Conservation (phyloP, 1,140 invertebrate genomes). For the Hyles vespertilio region DNA sequence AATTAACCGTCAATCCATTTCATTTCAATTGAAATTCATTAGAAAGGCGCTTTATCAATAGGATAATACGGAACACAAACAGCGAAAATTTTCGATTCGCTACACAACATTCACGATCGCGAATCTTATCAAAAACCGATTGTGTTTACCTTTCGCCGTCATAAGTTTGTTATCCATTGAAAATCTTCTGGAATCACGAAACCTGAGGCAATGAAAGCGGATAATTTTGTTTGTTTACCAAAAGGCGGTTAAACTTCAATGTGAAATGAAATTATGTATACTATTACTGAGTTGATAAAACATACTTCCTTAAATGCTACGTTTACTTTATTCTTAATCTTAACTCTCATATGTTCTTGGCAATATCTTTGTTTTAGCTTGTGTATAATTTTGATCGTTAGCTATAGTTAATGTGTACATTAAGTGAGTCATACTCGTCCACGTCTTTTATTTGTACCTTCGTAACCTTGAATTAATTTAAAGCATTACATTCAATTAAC, state of each 20-base stretch:
- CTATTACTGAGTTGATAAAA: slow-evolving; percentile 40
- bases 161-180: slow-evolving; percentile 58
- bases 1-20: too few relatives aligned
- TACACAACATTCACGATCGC: slow-evolving; percentile 37
- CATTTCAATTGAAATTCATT: too few relatives aligned
- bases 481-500: neutral
- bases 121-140: slow-evolving; percentile 51
- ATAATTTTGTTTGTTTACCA: slow-evolving; percentile 51
- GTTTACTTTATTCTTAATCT: slow-evolving; percentile 4
- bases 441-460: too few relatives aligned
- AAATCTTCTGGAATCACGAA: slow-evolving; percentile 43
- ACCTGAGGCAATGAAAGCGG: slow-evolving; percentile 41
- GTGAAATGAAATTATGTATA: slow-evolving; percentile 40
- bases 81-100: slow-evolving; percentile 46
- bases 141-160: slow-evolving; percentile 54
- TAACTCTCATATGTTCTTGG: neutral
- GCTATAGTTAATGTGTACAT: too few relatives aligned
- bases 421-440: too few relatives aligned
- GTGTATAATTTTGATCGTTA: too few relatives aligned
- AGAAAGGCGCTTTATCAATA: too few relatives aligned
- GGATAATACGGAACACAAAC: slow-evolving; percentile 6
- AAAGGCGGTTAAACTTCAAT: slow-evolving; percentile 40
- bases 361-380: too few relatives aligned
- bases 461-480: too few relatives aligned
- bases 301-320: slow-evolving; percentile 9